phyloP scores from a whole-genome alignment of 2,113 vertebrate genomes.

The Rhinolophus ferrumequinum region DNA sequence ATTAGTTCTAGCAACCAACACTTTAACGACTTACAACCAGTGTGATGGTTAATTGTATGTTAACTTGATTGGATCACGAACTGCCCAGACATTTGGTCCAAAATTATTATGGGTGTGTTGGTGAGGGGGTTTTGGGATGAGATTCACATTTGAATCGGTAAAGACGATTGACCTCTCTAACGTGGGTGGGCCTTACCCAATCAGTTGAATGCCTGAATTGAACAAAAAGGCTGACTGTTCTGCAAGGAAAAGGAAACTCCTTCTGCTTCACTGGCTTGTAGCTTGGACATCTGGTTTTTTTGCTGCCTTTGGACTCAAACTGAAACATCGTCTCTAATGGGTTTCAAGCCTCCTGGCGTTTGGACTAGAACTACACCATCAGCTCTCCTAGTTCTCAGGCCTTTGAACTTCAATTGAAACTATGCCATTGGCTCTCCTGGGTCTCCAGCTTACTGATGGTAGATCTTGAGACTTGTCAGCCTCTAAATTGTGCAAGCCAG shows the following conservation, averaged over 20 bases:
- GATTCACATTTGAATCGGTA: neutral
- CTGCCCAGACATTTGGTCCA: neutral
- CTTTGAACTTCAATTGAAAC: neutral
- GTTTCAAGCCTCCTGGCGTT: neutral
- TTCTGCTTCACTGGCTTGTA: neutral
- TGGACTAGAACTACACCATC: neutral
- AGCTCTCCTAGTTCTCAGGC: neutral
- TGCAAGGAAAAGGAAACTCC: neutral
- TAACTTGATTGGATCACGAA: neutral
- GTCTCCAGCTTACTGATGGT: neutral
- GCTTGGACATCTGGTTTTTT: neutral
- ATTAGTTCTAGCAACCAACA: neutral
- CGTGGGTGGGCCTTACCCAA: neutral
- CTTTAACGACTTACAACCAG: neutral
- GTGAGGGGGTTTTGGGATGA: neutral
- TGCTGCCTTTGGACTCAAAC: neutral
- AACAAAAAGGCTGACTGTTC: neutral
- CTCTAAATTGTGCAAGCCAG: neutral
- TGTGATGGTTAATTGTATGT: neutral
- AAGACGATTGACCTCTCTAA: neutral
- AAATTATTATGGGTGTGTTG: neutral
- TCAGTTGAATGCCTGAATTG: neutral
- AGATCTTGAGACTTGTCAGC: neutral
- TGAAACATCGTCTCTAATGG: neutral
- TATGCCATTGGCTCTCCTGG: neutral